Percentiles rank a stretch among this genome's conserved stretches.
Conservation (phyloP, 2,888 invertebrate genomes). For the Sycophila texana region DNA sequence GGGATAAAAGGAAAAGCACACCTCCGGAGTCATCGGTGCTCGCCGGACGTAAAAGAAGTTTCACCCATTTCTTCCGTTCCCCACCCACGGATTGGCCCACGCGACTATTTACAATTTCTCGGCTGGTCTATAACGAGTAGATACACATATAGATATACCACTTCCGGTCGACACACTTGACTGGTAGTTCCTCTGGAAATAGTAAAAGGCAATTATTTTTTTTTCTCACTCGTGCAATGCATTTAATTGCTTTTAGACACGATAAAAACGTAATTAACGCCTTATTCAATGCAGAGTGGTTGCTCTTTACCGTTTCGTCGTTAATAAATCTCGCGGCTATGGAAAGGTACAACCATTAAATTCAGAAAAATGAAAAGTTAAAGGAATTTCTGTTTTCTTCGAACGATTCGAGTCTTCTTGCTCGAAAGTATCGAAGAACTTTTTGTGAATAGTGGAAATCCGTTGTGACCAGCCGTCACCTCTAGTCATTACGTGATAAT, state of each 20-base stretch:
- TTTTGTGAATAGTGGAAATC: constrained; percentile 6
- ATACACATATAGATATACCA: background rate
- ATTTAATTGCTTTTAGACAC: too few relatives aligned
- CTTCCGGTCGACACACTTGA: constrained; percentile 4
- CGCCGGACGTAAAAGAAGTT: constrained; percentile 13
- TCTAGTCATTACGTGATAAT: constrained; percentile 11
- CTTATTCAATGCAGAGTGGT: too few relatives aligned
- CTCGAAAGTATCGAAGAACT: too few relatives aligned
- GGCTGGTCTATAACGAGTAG: background rate
- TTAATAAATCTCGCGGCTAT: too few relatives aligned
- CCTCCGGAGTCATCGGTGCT: background rate
- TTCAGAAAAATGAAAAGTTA: too few relatives aligned
- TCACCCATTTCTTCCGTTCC: constrained; percentile 39
- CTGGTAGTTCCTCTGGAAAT: background rate
- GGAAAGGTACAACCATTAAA: too few relatives aligned
- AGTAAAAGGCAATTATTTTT: constrained; percentile 15
- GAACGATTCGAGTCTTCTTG: too few relatives aligned
- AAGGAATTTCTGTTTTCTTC: too few relatives aligned
- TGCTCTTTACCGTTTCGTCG: too few relatives aligned
- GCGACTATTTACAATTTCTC: background rate
- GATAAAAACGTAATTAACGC: too few relatives aligned
- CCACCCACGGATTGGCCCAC: constrained; percentile 15
- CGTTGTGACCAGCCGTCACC: constrained; percentile 32
- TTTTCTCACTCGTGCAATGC: background rate
- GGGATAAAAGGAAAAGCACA: constrained; percentile 15